Percentiles rank a stretch among this genome's conserved stretches.
These are phyloP conservation scores for Colletes latitarsis DNA, from an alignment of 1,140 invertebrate genomes.

Conservation along the genomic window DNA sequence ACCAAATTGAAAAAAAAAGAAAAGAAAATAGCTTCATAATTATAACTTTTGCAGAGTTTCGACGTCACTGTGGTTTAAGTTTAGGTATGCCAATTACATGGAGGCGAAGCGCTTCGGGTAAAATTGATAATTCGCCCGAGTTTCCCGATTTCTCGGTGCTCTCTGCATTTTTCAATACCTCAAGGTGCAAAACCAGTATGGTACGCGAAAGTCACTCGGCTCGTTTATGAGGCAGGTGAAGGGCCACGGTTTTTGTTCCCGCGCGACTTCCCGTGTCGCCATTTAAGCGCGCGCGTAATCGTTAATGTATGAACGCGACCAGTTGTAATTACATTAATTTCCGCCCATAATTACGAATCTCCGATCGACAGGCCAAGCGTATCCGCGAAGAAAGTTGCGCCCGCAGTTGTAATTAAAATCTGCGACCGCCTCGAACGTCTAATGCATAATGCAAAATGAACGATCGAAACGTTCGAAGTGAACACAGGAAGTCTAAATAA, in stretches of 20 bases:
- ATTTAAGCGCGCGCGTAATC: conserved; percentile 39
- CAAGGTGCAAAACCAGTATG: conserved; percentile 50
- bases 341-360: conserved; percentile 40
- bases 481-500: background rate
- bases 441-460: conserved; percentile 1
- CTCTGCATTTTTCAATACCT: conserved; percentile 33
- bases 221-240: conserved; percentile 46
- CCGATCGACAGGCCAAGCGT: conserved; percentile 4
- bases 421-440: background rate
- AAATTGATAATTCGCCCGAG: conserved; percentile 12
- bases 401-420: conserved; percentile 18
- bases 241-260: conserved; percentile 36
- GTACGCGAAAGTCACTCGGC: conserved; percentile 43
- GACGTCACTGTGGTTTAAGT: background rate
- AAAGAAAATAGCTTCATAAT: background rate
- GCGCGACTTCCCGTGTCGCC: conserved; percentile 43
- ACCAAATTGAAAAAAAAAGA: too few species aligned
- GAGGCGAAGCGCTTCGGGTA: background rate
- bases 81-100: background rate
- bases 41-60: background rate
- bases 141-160: conserved; percentile 35
- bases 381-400: conserved; percentile 38
- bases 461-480: background rate
- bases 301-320: conserved; percentile 11
- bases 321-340: conserved; percentile 43